Base-by-base conservation (phyloP, 1,140 invertebrate genomes). In the Riptortus pedestris region DNA sequence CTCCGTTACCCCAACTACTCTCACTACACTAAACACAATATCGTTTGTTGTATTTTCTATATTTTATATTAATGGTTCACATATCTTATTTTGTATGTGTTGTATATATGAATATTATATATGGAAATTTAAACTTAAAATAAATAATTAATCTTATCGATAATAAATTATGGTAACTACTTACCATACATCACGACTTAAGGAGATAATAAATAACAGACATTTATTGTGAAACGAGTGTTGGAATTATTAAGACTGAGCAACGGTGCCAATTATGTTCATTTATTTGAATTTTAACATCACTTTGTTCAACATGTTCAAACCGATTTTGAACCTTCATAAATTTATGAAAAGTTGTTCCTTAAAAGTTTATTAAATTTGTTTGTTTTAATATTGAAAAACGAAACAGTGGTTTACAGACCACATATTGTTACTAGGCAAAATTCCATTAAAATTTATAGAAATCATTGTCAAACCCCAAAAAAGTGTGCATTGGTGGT, bases 51-150 rank as follows among this genome's bases (percentile, higher is more conserved):
- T 45, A 27, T 27, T 45, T 45, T 27, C 31, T 43, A 43, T 62
- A 62, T 62, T 62, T 62, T 62, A 45, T 62, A 62, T 62, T 62
- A 62, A 62, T 45, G 51, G 38, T 62, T 62, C 60, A 62, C 60
- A 62, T 62, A 62, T 62, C 60, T 62, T 62, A 43, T 60, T 62
- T 62, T 62, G 29, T 62, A 45, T 62, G 60, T 45, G 60, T 62
- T 62, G 60, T 62, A 62, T 62, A 62, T 62, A 62, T 33, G 24
- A 45, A 27, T 43, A 62, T 62, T 45, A 43, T 45, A 62, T 43
- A 38, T 62, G 24, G 28, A 18, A 33, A 60, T 60, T 31, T 33
- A 31, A 29, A 60, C 33, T 60, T 60, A 33, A 20, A 60, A 33
- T 60, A 60, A 60, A 31, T 43, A 29, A 22, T 31, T 20, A 60